A percentile compares a stretch with the other conserved stretches of the same genome.
Evolutionary conservation across 2,113 vertebrate species (phyloP).

Genomic region (Periophthalmus modestus): DNA sequence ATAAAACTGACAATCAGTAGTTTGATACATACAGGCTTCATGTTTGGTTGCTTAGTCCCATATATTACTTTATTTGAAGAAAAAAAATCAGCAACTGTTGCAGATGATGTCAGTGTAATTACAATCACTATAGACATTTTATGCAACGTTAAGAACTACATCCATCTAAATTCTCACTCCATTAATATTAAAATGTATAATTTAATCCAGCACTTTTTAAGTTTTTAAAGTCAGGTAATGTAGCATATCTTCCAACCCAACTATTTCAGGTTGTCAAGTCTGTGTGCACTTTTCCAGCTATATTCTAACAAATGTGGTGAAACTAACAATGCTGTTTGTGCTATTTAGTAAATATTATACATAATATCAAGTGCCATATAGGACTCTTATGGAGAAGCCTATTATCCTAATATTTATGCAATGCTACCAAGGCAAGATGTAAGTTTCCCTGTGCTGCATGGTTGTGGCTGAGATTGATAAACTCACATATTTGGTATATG

Average conservation of each 20-base stretch:
- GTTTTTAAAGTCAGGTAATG: constrained; percentile 1
- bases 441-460: constrained; percentile 64
- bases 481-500: constrained; percentile 42
- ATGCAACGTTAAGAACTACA: not conserved
- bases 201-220: constrained; percentile 1
- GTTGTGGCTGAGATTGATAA: constrained; percentile 39
- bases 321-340: constrained; percentile 55
- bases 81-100: not conserved
- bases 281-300: constrained; percentile 36
- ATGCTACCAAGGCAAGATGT: constrained; percentile 48
- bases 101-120: not conserved
- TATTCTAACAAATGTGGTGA: constrained; percentile 41
- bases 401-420: constrained; percentile 64
- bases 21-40: not conserved
- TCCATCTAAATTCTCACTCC: not conserved
- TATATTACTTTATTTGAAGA: not conserved
- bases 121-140: not conserved
- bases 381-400: constrained; percentile 61
- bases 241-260: constrained; percentile 7
- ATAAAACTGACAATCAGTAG: not conserved
- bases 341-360: constrained; percentile 54
- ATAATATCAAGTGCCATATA: constrained; percentile 75
- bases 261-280: constrained; percentile 12
- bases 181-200: not conserved
- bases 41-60: not conserved